Evolutionary conservation across 2,797 vertebrate species (phyloP), one percentile per base, ranked within the genome.

Genomic region (Alfaro cultratus): DNA sequence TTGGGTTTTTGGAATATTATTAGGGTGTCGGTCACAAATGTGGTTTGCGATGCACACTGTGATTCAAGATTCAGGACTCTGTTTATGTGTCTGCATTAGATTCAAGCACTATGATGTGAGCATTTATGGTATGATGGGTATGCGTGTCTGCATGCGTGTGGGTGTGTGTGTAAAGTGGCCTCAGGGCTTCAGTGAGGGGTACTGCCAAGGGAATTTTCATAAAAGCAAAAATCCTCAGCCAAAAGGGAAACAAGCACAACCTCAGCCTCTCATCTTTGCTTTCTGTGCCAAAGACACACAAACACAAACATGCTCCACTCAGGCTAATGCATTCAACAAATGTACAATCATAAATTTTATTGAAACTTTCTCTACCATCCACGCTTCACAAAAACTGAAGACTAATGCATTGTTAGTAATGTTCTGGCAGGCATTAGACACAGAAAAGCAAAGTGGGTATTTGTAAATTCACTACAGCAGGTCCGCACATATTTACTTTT

Each of bases 171-270:
- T 76, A 43, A 83, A 74, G 62, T 86, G 77, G 90, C 91, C 91
- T 82, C 71, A 2, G 86, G 90, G 86, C 82, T 85, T 86, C 45
- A 72, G 49, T 5, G 1, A 82, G 31, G 81, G 81, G 72, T 80
- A 70, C 68, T 77, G 82, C 76, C n/a, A 23, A 82, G 87, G 86
- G 91, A 90, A 86, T 91, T 86, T 78, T 85, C 76, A 82, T 83
- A 80, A 91, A 89, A 86, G 86, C 77, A 85, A 80, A 88, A 67
- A 79, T 86, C 76, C 78, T 89, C 51, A 88, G 74, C 85, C 88
- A 85, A 88, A 87, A 87, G 74, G 80, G 87, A 87, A 89, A 87
- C 85, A 85, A 73, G 79, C 82, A 85, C 86, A 84, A 89, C 75
- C 82, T 77, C 74, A 71, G 80, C 74, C 67, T 91, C 77, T 81